Evolutionary conservation across 2,113 vertebrate species (phyloP).

Genomic region (Xiphophorus couchianus): DNA sequence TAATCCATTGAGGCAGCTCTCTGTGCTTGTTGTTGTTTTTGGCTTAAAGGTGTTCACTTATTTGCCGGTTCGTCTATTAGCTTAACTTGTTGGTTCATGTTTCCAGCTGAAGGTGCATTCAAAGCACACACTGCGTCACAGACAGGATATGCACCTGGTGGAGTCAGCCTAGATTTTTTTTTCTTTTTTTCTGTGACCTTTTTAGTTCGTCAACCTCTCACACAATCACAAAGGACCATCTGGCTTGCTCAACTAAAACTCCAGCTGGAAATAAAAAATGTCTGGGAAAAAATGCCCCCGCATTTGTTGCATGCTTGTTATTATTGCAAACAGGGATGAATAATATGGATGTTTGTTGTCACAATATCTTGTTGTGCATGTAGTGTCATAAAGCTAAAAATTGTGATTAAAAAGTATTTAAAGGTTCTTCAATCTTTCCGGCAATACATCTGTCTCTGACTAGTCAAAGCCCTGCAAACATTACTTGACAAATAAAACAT

Average conservation of each 20-base stretch:
- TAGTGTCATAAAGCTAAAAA: neutral
- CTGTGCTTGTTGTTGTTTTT: neutral
- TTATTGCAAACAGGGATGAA: neutral
- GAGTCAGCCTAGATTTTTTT: constrained; percentile 54
- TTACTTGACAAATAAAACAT: neutral
- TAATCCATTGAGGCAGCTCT: neutral
- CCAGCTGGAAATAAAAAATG: constrained; percentile 14
- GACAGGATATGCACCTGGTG: constrained; percentile 70
- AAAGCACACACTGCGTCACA: constrained; percentile 48
- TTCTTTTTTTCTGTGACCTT: constrained; percentile 7
- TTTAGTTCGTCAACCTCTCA: constrained; percentile 33
- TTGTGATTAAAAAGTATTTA: neutral
- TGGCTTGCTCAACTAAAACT: constrained; percentile 39
- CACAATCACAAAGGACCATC: constrained; percentile 43
- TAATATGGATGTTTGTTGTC: neutral
- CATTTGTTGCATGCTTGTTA: neutral
- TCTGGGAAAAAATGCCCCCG: neutral
- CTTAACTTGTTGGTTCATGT: constrained; percentile 58
- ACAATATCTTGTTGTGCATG: neutral
- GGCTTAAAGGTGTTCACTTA: neutral
- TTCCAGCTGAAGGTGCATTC: constrained; percentile 63
- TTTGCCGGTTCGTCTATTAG: constrained; percentile 18
- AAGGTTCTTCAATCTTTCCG: neutral
- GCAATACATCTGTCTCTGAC: no score
- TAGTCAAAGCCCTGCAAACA: neutral